Percentiles rank a stretch among this genome's conserved stretches.
Evolutionary conservation across 1,140 invertebrate species (phyloP).

Genomic region (Druon quercuslanigerum): DNA sequence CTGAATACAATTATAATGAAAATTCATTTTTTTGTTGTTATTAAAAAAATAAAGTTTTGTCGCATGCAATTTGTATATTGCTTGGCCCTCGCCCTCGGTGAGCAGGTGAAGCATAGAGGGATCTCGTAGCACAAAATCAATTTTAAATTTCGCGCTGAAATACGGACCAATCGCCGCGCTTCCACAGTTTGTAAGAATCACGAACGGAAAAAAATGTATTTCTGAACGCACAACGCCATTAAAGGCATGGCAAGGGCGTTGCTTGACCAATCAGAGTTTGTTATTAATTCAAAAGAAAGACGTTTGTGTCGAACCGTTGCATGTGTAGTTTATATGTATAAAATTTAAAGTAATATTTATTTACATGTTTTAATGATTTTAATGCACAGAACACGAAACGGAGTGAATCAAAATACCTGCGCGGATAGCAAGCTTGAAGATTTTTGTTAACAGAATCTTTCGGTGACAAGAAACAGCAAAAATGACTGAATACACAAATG

Average conservation of each 20-base stretch:
- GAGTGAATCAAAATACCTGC: background rate
- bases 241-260: background rate
- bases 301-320: constrained; percentile 17
- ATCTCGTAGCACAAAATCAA: too few species aligned
- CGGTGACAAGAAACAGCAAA: background rate
- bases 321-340: background rate
- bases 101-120: too few species aligned
- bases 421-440: background rate
- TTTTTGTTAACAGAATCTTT: background rate
- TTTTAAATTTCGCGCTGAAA: too few species aligned
- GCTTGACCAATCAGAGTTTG: constrained; percentile 12
- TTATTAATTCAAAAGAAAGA: constrained; percentile 32
- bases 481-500: constrained; percentile 7
- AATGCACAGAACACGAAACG: background rate
- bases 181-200: background rate
- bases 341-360: constrained; percentile 4
- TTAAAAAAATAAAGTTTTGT: too few species aligned
- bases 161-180: too few species aligned
- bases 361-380: background rate
- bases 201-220: background rate
- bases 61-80: too few species aligned
- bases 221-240: background rate
- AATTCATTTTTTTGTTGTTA: too few species aligned
- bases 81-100: too few species aligned
- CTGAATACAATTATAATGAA: too few species aligned